Percentiles rank a stretch among this genome's conserved stretches.
phyloP scores from a whole-genome alignment of 2,797 vertebrate genomes.

The Darevskia nairensis region DNA sequence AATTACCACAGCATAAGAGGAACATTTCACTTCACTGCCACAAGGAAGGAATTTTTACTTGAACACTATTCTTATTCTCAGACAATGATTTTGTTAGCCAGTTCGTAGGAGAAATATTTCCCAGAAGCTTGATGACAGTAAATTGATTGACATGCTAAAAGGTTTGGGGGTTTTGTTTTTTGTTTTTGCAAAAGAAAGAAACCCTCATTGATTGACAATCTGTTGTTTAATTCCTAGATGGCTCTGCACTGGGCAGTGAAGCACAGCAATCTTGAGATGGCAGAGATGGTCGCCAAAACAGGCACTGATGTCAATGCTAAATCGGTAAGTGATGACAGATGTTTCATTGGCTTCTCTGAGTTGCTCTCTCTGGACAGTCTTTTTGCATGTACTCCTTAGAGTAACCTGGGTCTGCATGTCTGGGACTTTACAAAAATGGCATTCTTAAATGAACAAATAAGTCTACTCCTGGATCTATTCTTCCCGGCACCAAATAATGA shows the following conservation, averaged over 20 bases:
- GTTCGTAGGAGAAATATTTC: conserved; percentile 55
- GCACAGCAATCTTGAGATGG: conserved; percentile 79
- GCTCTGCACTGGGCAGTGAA: conserved; percentile 83
- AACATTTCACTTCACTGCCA: conserved; percentile 37
- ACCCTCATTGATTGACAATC: conserved; percentile 72
- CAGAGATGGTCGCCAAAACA: conserved; percentile 81
- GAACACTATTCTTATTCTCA: conserved; percentile 38
- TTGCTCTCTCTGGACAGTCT: conserved; percentile 74
- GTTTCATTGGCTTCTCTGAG: conserved; percentile 70
- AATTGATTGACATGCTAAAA: conserved; percentile 64
- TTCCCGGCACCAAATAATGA: conserved; percentile 46
- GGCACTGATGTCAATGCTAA: conserved; percentile 83
- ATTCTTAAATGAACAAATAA: conserved; percentile 55
- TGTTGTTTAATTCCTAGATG: conserved; percentile 76
- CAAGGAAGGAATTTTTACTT: conserved; percentile 57
- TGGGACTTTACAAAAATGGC: conserved; percentile 52
- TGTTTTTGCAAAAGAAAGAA: conserved; percentile 24
- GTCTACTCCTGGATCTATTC: conserved; percentile 56
- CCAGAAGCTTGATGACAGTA: conserved; percentile 66
- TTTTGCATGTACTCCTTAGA: conserved; percentile 71
- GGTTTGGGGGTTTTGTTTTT: neutral
- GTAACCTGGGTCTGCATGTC: conserved; percentile 23
- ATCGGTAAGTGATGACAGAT: conserved; percentile 83
- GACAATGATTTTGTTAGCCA: conserved; percentile 58
- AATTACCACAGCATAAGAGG: conserved; percentile 46